Percentiles rank a stretch among this genome's conserved stretches.
Evolutionary conservation across 2,797 vertebrate species (phyloP).

Genomic region (Heterohyrax brucei): DNA sequence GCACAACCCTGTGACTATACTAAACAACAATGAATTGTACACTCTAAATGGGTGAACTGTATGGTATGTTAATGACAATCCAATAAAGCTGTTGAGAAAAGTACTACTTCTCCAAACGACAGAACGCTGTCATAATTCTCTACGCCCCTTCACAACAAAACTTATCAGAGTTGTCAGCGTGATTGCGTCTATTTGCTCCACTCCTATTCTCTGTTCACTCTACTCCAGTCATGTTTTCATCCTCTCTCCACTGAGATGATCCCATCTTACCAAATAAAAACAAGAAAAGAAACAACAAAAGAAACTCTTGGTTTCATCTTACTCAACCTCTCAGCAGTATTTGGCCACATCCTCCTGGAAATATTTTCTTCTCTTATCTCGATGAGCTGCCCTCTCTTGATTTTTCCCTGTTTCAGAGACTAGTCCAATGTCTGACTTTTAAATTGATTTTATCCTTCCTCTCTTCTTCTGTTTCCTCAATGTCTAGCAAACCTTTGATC

Average conservation of each 20-base stretch:
- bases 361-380: background rate
- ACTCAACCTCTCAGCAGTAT: background rate
- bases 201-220: background rate
- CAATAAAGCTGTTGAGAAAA: no score
- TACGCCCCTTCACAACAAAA: background rate
- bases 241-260: background rate
- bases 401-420: background rate
- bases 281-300: no score
- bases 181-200: background rate
- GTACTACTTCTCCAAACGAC: background rate
- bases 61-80: no score
- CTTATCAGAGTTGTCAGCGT: background rate
- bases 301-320: no score
- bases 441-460: background rate
- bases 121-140: background rate
- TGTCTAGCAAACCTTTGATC: background rate
- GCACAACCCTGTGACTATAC: background rate
- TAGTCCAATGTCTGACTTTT: background rate
- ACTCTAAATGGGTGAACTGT: no score
- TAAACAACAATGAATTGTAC: no score
- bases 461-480: background rate
- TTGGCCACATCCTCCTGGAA: conserved; percentile 9
- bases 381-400: background rate
- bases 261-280: background rate
- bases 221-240: background rate